A percentile compares a stretch with the other conserved stretches of the same genome.
Conservation (phyloP, 2,797 vertebrate species). For the Lacerta agilis region DNA sequence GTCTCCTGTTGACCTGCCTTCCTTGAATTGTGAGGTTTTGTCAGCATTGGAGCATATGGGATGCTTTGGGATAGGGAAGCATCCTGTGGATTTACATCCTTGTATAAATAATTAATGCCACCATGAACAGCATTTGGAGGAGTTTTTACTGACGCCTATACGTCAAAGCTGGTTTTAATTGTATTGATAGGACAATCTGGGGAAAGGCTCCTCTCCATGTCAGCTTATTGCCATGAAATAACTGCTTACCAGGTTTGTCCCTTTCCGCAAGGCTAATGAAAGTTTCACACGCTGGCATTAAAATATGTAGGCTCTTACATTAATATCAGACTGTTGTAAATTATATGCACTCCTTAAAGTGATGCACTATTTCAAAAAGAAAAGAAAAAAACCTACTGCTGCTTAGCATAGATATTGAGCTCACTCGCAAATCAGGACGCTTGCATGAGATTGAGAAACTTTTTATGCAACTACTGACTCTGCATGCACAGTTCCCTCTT, state of each 20-base stretch:
- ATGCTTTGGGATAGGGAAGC: constrained; percentile 3
- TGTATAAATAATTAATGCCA: constrained; percentile 36
- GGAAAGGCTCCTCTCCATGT: not conserved
- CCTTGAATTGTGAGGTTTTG: constrained; percentile 3
- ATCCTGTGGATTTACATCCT: constrained; percentile 17
- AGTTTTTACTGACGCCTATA: not conserved
- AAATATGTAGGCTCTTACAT: constrained; percentile 10
- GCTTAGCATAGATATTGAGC: constrained; percentile 12
- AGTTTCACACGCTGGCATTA: constrained; percentile 19
- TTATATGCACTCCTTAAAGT: constrained; percentile 19
- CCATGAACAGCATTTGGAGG: not conserved
- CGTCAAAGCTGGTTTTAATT: constrained; percentile 1
- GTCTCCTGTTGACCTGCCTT: not conserved
- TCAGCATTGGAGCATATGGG: not conserved
- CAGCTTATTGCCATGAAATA: constrained; percentile 23
- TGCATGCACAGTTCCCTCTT: not conserved
- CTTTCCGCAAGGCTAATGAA: constrained; percentile 35
- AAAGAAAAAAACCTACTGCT: not conserved
- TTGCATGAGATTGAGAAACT: not conserved
- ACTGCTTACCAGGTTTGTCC: constrained; percentile 29
- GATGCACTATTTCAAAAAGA: not conserved
- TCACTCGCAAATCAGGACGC: constrained; percentile 12
- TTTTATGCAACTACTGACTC: not conserved
- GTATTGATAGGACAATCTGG: constrained; percentile 19
- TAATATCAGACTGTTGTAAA: constrained; percentile 22